These are phyloP conservation scores for Drymonia ruficornis DNA, from an alignment of 2,888 invertebrate species.

Conservation along the genomic window DNA sequence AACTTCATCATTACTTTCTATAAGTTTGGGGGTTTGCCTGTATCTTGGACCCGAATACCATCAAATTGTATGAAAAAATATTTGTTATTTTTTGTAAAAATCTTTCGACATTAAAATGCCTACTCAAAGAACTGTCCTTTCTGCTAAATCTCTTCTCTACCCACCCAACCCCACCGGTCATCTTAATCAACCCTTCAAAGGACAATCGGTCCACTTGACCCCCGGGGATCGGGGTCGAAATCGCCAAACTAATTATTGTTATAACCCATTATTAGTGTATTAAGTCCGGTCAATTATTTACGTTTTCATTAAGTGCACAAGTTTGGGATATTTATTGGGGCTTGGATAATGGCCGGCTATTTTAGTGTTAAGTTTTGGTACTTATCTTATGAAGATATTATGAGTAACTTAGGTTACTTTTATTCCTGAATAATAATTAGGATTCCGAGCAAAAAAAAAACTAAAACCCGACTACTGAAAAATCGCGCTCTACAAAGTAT, in stretches of 20 bases:
- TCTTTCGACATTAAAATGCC: no score
- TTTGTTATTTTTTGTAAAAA: no score
- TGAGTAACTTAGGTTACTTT: no score
- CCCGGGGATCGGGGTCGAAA: conserved; percentile 55
- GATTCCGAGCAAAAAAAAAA: no score
- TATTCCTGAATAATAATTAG: no score
- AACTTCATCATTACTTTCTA: no score
- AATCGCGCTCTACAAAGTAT: no score
- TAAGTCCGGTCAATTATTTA: conserved; percentile 66
- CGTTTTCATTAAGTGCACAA: conserved; percentile 50
- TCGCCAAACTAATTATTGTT: conserved; percentile 79
- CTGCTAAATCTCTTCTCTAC: conserved; percentile 21
- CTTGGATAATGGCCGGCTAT: conserved; percentile 3
- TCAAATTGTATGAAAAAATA: no score
- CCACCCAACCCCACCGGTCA: conserved; percentile 62
- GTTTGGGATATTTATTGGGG: conserved; percentile 16
- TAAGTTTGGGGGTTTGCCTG: no score
- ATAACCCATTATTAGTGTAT: conserved; percentile 73
- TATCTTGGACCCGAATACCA: no score
- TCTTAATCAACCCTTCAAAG: conserved; percentile 83
- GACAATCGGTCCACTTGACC: conserved; percentile 78
- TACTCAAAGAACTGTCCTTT: conserved; percentile 12
- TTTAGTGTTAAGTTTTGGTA: conserved; percentile 3
- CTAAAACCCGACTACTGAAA: no score
- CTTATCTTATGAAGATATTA: no score